These are phyloP conservation scores for Menura novaehollandiae DNA, from an alignment of 2,113 vertebrate species.

Conservation along the genomic window DNA sequence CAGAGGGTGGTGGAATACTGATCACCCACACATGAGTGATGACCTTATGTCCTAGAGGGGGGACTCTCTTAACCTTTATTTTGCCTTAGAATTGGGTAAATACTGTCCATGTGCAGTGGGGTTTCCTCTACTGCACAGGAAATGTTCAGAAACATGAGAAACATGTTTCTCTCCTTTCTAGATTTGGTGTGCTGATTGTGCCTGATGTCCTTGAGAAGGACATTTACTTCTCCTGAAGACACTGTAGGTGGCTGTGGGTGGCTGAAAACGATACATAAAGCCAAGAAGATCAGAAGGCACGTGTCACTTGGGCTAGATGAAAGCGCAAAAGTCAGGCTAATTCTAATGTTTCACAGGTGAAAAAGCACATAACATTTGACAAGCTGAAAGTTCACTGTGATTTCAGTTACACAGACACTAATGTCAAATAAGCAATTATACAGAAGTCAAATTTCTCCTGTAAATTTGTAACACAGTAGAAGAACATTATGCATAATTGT, in stretches of 20 bases:
- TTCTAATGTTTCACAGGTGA: constrained; percentile 22
- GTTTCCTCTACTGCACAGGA: background rate
- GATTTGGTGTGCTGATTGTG: background rate
- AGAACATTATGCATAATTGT: constrained; percentile 57
- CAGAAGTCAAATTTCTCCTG: constrained; percentile 41
- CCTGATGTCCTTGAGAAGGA: background rate
- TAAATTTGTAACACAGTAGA: constrained; percentile 40
- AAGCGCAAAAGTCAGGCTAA: background rate
- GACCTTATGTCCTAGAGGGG: background rate
- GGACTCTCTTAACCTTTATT: background rate
- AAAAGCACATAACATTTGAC: background rate
- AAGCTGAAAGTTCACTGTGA: background rate
- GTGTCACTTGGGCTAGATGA: background rate
- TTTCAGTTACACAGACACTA: constrained; percentile 9
- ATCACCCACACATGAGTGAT: rapidly evolving
- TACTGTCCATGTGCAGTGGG: background rate
- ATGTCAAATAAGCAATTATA: constrained; percentile 65
- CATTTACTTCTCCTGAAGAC: background rate
- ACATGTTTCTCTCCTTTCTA: background rate
- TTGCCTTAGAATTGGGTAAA: background rate
- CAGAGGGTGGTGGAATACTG: background rate
- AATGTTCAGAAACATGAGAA: background rate
- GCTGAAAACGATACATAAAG: background rate
- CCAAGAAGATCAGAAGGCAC: background rate
- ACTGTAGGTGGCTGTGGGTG: background rate